A percentile compares a stretch with the other conserved stretches of the same genome.
These are phyloP conservation scores for Lagorchestes hirsutus DNA, from an alignment of 2,797 vertebrate species.

Conservation along the genomic window DNA sequence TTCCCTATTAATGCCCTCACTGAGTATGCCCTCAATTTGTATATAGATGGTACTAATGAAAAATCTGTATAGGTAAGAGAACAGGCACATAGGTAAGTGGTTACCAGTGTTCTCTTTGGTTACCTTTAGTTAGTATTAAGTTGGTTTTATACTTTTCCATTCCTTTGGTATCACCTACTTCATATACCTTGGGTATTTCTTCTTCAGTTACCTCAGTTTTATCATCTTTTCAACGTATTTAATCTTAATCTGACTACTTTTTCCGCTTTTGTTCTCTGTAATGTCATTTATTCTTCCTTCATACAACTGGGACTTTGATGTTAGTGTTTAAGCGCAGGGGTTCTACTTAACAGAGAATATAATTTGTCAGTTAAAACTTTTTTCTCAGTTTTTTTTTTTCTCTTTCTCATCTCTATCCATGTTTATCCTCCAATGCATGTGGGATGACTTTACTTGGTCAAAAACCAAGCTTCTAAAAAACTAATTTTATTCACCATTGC, in stretches of 20 bases:
- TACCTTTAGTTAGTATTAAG: neutral
- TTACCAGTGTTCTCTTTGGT: too few species aligned
- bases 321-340: neutral
- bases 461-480: neutral
- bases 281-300: neutral
- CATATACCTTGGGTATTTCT: neutral
- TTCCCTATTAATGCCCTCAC: neutral
- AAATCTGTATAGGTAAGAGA: neutral
- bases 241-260: neutral
- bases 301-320: neutral
- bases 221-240: neutral
- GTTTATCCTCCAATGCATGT: neutral
- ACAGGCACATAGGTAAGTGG: neutral
- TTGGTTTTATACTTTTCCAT: neutral
- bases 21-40: neutral
- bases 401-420: neutral
- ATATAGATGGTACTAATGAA: neutral
- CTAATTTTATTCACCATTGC: neutral
- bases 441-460: neutral
- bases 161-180: neutral
- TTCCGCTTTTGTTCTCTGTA: neutral
- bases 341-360: constrained; percentile 25
- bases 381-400: neutral
- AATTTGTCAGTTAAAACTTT: neutral
- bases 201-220: neutral